Evolutionary conservation across 2,888 invertebrate genomes (phyloP).

Genomic region (Torymus auratus): DNA sequence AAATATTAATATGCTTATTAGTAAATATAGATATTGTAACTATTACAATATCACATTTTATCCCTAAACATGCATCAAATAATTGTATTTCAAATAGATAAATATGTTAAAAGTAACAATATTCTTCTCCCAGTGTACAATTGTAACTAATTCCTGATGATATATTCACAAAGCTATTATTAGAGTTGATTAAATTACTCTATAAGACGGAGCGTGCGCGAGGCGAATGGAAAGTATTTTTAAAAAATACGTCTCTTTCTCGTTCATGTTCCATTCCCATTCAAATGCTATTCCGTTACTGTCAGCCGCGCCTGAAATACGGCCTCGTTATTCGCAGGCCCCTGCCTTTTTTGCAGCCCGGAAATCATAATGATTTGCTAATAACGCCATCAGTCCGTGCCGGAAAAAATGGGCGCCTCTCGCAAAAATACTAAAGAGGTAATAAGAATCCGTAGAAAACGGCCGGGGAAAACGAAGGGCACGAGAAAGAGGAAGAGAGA

Average conservation of each 20-base stretch:
- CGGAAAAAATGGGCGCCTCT: not conserved
- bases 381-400: not conserved
- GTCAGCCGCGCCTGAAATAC: constrained; percentile 12
- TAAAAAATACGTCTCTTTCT: too few relatives aligned
- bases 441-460: constrained; percentile 28
- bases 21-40: too few relatives aligned
- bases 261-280: constrained; percentile 1
- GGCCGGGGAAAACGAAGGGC: not conserved
- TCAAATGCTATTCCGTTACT: not conserved
- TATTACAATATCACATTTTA: too few relatives aligned
- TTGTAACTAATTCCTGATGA: too few relatives aligned
- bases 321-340: not conserved
- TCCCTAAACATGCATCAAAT: too few relatives aligned
- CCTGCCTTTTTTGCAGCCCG: not conserved
- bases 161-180: not conserved
- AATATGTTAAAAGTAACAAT: too few relatives aligned
- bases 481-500: not conserved
- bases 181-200: not conserved
- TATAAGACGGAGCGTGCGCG: too few relatives aligned
- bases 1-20: too few relatives aligned
- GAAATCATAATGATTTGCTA: constrained; percentile 35
- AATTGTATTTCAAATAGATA: too few relatives aligned
- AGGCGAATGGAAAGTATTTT: too few relatives aligned
- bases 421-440: not conserved
- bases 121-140: too few relatives aligned